Base-by-base conservation (phyloP, 1,140 invertebrate species). In the Patella vulgata region DNA sequence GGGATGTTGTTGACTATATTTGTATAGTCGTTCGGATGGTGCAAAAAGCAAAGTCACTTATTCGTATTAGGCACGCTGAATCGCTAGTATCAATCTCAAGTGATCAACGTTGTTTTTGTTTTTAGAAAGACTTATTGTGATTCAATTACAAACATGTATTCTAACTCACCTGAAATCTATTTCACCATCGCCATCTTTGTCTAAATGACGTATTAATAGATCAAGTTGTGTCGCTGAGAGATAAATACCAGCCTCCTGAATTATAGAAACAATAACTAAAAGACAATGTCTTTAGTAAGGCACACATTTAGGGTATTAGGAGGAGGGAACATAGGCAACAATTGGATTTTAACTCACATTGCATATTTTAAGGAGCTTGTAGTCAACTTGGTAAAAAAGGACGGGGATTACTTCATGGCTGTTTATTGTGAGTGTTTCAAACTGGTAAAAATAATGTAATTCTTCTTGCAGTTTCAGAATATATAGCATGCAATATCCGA, bases 101-200 rank as follows among this genome's bases (percentile, higher is more conserved):
- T n/a, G n/a, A n/a, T n/a, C n/a, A n/a, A n/a, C n/a, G n/a, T n/a
- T n/a, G n/a, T n/a, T n/a, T n/a, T n/a, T n/a, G n/a, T n/a, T n/a
- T n/a, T n/a, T n/a, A n/a, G n/a, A n/a, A n/a, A n/a, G n/a, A n/a
- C n/a, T n/a, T n/a, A n/a, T n/a, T n/a, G n/a, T n/a, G n/a, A n/a
- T n/a, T n/a, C n/a, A n/a, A n/a, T n/a, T n/a, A n/a, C n/a, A n/a
- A n/a, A n/a, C n/a, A n/a, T n/a, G n/a, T n/a, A n/a, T n/a, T n/a
- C n/a, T n/a, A n/a, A n/a, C 33, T 57, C 50, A 79, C 77, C 77
- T 75, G 53, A 79, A 79, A 58, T 79, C 77, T 56, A 79, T 74
- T 55, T 79, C 75, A 9, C 75, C 75, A 58, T 79, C 77, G 6
- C 73, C 75, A 63, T 79, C 77, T 27, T 66, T 62, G 50, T 79